These are phyloP conservation scores for Alca torda DNA, from an alignment of 2,797 vertebrate species.

Conservation along the genomic window DNA sequence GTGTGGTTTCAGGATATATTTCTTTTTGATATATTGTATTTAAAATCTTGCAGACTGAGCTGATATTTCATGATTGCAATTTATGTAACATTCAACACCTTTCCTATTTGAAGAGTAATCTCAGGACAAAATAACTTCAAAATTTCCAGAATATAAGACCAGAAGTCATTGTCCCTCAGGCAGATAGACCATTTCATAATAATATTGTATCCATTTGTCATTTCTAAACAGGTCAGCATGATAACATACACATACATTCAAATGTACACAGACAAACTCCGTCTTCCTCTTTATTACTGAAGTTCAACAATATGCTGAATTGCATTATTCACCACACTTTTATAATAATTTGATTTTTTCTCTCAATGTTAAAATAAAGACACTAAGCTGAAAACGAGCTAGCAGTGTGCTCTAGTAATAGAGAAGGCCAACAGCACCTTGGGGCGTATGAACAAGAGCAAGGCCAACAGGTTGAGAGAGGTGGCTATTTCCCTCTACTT, in stretches of 20 bases:
- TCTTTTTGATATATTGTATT: background rate
- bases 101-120: background rate
- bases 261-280: background rate
- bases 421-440: background rate
- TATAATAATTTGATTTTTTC: background rate
- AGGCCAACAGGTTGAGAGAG: background rate
- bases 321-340: background rate
- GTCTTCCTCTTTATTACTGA: background rate
- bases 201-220: background rate
- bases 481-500: background rate
- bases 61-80: background rate
- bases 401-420: background rate
- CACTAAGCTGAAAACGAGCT: background rate
- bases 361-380: background rate
- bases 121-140: background rate
- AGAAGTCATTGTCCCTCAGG: background rate
- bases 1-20: background rate
- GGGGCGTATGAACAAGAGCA: background rate
- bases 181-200: background rate
- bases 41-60: background rate
- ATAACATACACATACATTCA: background rate
- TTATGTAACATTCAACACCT: background rate
- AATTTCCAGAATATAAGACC: background rate
- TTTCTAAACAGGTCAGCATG: background rate
- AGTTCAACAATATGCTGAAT: background rate